Conservation (phyloP, 1,140 invertebrate species). For the Muscidifurax raptorellus region DNA sequence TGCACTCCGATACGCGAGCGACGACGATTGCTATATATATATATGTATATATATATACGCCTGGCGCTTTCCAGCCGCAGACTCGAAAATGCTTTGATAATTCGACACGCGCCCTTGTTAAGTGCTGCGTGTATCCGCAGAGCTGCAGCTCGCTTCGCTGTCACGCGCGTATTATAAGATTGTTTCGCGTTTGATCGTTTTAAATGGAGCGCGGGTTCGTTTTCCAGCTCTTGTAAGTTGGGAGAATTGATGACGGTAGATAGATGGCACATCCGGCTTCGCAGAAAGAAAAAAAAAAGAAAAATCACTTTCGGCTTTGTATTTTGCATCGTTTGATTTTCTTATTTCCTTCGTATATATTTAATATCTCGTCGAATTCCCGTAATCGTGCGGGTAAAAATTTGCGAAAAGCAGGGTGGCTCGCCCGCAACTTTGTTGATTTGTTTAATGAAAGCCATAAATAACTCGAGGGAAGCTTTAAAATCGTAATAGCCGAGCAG, state of each 20-base stretch:
- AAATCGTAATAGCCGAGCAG: slow-evolving; percentile 2
- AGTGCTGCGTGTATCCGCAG: not conserved
- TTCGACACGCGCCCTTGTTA: not conserved
- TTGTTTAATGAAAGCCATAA: slow-evolving; percentile 2
- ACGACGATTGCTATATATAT: not conserved
- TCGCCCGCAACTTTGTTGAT: not conserved
- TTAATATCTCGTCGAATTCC: too few relatives aligned
- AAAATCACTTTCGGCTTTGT: too few relatives aligned
- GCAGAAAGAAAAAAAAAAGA: too few relatives aligned
- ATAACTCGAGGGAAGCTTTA: not conserved
- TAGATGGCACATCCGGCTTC: too few relatives aligned
- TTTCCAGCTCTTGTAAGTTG: not conserved
- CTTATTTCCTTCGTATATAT: too few relatives aligned
- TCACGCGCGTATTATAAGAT: not conserved
- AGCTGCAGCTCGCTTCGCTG: too few relatives aligned
- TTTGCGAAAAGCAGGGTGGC: not conserved
- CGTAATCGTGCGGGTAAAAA: not conserved
- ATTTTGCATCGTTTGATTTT: too few relatives aligned
- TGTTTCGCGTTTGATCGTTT: slow-evolving; percentile 5
- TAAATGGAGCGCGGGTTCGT: not conserved
- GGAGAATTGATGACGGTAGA: too few relatives aligned
- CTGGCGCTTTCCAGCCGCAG: not conserved
- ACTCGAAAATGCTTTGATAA: slow-evolving; percentile 25
- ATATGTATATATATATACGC: not conserved
- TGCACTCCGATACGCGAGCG: not conserved